Evolutionary conservation across 1,140 invertebrate species (phyloP).

Genomic region (Papilio polytes): DNA sequence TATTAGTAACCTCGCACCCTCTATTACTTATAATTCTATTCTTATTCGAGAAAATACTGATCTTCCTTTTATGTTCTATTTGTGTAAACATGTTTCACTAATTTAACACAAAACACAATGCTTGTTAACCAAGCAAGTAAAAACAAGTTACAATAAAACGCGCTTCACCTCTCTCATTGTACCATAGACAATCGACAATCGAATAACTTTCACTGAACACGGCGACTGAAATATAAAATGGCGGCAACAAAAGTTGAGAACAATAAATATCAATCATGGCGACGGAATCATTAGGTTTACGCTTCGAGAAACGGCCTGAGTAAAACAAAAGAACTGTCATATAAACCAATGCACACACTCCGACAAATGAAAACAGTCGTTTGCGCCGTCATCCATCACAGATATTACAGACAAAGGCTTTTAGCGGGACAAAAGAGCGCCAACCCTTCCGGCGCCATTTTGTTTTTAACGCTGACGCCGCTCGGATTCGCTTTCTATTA

Average conservation of each 20-base stretch:
- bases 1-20: no score
- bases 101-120: not conserved
- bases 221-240: conserved; percentile 3
- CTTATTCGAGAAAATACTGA: no score
- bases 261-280: conserved; percentile 33
- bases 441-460: conserved; percentile 39
- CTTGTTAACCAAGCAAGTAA: not conserved
- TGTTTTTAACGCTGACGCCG: conserved; percentile 33
- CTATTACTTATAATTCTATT: no score
- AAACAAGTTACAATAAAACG: not conserved
- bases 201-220: conserved; percentile 25
- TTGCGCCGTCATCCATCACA: conserved; percentile 51
- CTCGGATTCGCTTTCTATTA: conserved; percentile 38
- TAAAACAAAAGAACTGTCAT: conserved; percentile 43
- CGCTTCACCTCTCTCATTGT: conserved; percentile 30
- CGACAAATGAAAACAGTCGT: conserved; percentile 46
- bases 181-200: conserved; percentile 33
- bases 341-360: conserved; percentile 44
- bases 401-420: conserved; percentile 54
- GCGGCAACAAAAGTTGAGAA: conserved; percentile 21
- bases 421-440: conserved; percentile 53
- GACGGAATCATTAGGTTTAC: conserved; percentile 35
- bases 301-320: conserved; percentile 35
- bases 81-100: not conserved
- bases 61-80: no score